These are phyloP conservation scores for Ictalurus furcatus DNA, from an alignment of 2,113 vertebrate genomes.

Conservation along the genomic window DNA sequence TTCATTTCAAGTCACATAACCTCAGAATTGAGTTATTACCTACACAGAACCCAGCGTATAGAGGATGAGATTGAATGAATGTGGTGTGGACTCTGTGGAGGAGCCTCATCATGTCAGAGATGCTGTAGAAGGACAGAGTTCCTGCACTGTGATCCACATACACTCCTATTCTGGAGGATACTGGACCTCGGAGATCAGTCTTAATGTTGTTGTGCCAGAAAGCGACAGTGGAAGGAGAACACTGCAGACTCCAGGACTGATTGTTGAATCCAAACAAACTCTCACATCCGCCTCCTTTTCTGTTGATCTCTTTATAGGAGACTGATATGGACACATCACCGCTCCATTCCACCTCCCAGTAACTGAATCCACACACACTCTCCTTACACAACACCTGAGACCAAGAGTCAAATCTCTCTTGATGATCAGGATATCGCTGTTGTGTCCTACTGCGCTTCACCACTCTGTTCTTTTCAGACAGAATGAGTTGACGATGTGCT, in stretches of 20 bases:
- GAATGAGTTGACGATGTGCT: too few species aligned
- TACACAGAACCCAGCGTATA: too few species aligned
- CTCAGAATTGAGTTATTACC: too few species aligned
- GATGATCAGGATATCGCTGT: neutral
- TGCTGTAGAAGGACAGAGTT: conserved; percentile 8
- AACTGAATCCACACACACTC: neutral
- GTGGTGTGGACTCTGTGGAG: neutral
- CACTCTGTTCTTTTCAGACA: too few species aligned
- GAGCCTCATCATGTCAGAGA: neutral
- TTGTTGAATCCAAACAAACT: neutral
- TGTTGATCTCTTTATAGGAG: neutral
- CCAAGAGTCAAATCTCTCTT: neutral
- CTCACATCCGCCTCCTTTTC: neutral
- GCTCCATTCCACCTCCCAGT: neutral
- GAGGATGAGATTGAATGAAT: too few species aligned
- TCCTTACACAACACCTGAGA: neutral
- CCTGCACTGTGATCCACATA: conserved; percentile 14
- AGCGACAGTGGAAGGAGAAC: neutral
- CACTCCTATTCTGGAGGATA: neutral
- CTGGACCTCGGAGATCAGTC: neutral
- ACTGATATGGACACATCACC: neutral
- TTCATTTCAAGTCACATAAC: too few species aligned
- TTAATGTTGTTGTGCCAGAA: neutral
- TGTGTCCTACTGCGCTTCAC: neutral
- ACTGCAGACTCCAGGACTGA: neutral